phyloP scores from a whole-genome alignment of 2,797 vertebrate species.

The Gymnoscopelus microlampas region DNA sequence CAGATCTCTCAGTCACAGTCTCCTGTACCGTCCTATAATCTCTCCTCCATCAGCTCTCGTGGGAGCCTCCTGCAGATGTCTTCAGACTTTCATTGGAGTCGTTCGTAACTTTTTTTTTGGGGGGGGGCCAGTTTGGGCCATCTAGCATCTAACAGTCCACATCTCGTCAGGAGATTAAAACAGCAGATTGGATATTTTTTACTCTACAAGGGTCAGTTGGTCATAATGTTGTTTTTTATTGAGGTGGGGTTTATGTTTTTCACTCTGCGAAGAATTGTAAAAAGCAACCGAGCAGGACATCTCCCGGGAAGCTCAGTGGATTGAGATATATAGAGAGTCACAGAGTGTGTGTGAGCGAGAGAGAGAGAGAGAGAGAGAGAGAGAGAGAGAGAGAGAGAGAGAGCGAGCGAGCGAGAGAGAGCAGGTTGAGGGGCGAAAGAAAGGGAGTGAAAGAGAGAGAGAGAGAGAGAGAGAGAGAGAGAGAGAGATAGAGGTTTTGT shows the following conservation, averaged over 20 bases:
- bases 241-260: too few relatives aligned
- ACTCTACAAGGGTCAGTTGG: neutral
- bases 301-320: constrained; percentile 39
- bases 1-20: neutral
- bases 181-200: constrained; percentile 1
- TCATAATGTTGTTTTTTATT: neutral
- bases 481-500: neutral
- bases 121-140: neutral
- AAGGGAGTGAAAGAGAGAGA: neutral
- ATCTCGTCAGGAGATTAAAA: neutral
- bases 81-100: neutral
- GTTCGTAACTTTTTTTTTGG: neutral
- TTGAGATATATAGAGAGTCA: neutral
- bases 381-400: neutral
- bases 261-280: too few relatives aligned
- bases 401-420: neutral
- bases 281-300: constrained; percentile 37
- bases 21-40: constrained; percentile 24
- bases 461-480: neutral
- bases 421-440: neutral
- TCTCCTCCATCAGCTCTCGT: constrained; percentile 58
- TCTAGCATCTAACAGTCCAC: neutral
- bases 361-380: neutral
- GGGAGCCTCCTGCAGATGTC: constrained; percentile 57
- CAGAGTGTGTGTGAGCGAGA: neutral